These are phyloP conservation scores for Xanthorhoe spadicearia DNA, from an alignment of 2,888 invertebrate species.

Conservation along the genomic window DNA sequence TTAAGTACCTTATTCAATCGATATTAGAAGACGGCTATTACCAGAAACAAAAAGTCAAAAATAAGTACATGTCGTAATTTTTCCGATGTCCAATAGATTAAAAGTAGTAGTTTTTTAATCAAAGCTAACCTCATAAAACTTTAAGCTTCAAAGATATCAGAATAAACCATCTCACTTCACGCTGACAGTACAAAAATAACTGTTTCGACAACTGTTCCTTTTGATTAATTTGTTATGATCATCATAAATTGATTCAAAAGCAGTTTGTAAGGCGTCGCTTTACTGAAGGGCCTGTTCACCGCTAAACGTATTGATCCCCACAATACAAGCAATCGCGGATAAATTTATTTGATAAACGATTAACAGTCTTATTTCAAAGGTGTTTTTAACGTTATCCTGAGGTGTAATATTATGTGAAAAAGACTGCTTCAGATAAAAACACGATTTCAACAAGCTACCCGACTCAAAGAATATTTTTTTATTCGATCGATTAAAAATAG, in stretches of 20 bases:
- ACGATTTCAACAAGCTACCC: no score
- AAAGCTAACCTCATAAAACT: not conserved
- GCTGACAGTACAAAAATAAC: conserved; percentile 14
- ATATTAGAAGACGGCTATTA: conserved; percentile 42
- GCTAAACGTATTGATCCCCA: conserved; percentile 49
- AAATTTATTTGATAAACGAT: conserved; percentile 26
- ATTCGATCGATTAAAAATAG: no score
- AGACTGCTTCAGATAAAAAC: no score
- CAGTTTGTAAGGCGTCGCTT: conserved; percentile 38
- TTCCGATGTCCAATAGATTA: not conserved
- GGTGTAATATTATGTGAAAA: no score
- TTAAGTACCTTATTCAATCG: conserved; percentile 37
- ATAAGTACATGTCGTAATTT: not conserved
- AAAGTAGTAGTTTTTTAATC: no score
- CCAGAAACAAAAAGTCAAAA: conserved; percentile 58
- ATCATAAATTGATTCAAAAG: conserved; percentile 38
- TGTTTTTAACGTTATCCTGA: no score
- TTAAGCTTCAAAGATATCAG: not conserved
- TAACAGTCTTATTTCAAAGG: conserved; percentile 20
- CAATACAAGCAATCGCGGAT: conserved; percentile 62
- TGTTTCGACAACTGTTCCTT: conserved; percentile 29
- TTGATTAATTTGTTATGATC: conserved; percentile 29
- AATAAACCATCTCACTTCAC: not conserved
- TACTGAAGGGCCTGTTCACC: conserved; percentile 42
- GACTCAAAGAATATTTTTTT: no score